These are phyloP conservation scores for Melanerpes aurifrons DNA, from an alignment of 2,113 vertebrate species.

Conservation along the genomic window DNA sequence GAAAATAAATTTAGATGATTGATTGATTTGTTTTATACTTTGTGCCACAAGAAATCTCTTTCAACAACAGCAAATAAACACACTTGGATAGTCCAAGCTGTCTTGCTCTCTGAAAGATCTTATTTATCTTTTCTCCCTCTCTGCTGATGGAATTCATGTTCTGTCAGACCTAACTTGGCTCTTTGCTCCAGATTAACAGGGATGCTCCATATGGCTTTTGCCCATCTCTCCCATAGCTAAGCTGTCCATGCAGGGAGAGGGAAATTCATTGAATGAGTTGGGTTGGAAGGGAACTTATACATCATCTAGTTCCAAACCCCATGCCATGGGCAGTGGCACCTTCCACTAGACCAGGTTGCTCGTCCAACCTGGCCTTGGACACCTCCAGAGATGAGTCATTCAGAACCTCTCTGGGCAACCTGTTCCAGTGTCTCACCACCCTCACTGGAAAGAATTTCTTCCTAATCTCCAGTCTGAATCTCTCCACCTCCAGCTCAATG, in stretches of 20 bases:
- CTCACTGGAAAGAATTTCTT: too few relatives aligned
- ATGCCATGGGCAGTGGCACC: too few relatives aligned
- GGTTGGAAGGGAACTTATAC: too few relatives aligned
- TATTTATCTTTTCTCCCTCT: not conserved
- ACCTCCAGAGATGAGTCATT: too few relatives aligned
- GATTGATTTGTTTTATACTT: not conserved
- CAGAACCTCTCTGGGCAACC: too few relatives aligned
- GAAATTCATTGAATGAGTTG: not conserved
- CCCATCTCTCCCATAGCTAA: not conserved
- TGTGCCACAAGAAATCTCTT: not conserved
- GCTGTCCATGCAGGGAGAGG: not conserved
- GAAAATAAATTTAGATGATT: not conserved
- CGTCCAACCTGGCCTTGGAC: too few relatives aligned
- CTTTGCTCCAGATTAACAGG: not conserved
- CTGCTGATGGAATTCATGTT: rapidly evolving
- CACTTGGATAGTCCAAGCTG: not conserved
- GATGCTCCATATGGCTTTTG: not conserved
- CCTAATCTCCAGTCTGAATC: too few relatives aligned
- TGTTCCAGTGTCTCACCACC: too few relatives aligned
- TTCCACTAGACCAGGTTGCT: too few relatives aligned
- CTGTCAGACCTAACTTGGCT: not conserved
- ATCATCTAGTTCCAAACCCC: too few relatives aligned
- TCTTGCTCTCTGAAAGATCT: not conserved
- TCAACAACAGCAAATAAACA: not conserved
- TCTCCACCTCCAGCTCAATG: too few relatives aligned